These are phyloP conservation scores for Eupristina koningsbergeri DNA, from an alignment of 1,140 invertebrate genomes.

Conservation along the genomic window DNA sequence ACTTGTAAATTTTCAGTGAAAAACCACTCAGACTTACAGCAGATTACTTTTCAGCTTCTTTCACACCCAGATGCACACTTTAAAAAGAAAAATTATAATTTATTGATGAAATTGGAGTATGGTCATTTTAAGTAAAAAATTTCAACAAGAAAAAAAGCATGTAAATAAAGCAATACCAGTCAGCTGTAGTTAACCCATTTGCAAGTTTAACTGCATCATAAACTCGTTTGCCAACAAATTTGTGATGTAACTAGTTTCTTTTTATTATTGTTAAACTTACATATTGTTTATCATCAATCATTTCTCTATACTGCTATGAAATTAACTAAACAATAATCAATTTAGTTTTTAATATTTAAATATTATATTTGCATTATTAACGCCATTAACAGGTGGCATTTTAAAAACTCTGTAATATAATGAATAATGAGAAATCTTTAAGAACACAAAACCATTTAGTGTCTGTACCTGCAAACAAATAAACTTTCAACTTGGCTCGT, in stretches of 20 bases:
- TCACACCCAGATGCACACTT: slow-evolving; percentile 41
- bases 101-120: neutral
- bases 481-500: neutral
- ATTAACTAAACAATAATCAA: neutral
- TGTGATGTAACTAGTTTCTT: too few relatives aligned
- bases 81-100: slow-evolving; percentile 12
- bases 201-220: neutral
- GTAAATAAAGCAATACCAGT: neutral
- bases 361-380: slow-evolving; percentile 13
- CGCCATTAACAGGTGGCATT: slow-evolving; percentile 9
- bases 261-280: neutral
- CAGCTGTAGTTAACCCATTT: neutral
- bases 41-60: slow-evolving; percentile 38
- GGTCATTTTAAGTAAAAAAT: neutral
- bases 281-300: neutral
- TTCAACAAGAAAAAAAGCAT: neutral
- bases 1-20: slow-evolving; percentile 11
- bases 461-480: neutral
- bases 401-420: neutral
- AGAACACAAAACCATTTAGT: neutral
- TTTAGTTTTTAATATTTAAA: slow-evolving; percentile 1
- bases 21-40: slow-evolving; percentile 28
- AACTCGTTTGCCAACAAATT: too few relatives aligned
- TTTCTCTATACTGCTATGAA: neutral
- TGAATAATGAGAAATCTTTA: neutral